Evolutionary conservation across 2,888 invertebrate species (phyloP).

Genomic region (Amaurobius ferox): DNA sequence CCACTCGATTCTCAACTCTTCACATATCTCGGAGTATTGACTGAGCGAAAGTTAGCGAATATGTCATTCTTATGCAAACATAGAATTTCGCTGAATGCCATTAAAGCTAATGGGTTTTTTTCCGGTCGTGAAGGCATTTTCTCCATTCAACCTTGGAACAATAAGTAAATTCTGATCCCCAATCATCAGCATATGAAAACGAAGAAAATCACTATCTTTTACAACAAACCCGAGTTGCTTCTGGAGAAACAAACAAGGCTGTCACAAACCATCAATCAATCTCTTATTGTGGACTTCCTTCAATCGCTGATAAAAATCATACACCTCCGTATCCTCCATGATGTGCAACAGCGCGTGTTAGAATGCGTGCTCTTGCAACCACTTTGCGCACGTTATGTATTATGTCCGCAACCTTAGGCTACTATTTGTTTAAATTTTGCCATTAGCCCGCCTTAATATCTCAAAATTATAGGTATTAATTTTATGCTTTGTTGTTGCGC

Average conservation of each 20-base stretch:
- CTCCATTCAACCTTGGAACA: background rate
- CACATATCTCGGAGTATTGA: too few relatives aligned
- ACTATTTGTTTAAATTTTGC: conserved; percentile 21
- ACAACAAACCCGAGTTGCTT: background rate
- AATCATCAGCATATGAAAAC: conserved; percentile 8
- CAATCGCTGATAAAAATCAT: background rate
- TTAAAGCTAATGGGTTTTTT: conserved; percentile 1
- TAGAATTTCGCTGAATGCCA: background rate
- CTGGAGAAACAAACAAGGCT: background rate
- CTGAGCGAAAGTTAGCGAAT: background rate
- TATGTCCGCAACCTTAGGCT: conserved; percentile 1
- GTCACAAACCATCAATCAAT: conserved; percentile 12
- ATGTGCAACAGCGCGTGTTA: conserved; percentile 14
- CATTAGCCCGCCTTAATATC: conserved; percentile 19
- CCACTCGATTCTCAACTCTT: too few relatives aligned
- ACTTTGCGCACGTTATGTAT: conserved; percentile 11
- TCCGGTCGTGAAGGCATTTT: conserved; percentile 11
- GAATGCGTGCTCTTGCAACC: background rate
- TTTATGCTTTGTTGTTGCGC: conserved; percentile 10
- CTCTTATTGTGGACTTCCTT: conserved; percentile 7
- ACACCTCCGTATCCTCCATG: conserved; percentile 6
- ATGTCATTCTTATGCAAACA: background rate
- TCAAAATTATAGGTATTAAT: conserved; percentile 14
- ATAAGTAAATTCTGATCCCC: background rate
- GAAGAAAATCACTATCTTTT: conserved; percentile 13